These are phyloP conservation scores for Macaca nemestrina DNA, from an alignment of 2,113 vertebrate genomes.

Conservation along the genomic window DNA sequence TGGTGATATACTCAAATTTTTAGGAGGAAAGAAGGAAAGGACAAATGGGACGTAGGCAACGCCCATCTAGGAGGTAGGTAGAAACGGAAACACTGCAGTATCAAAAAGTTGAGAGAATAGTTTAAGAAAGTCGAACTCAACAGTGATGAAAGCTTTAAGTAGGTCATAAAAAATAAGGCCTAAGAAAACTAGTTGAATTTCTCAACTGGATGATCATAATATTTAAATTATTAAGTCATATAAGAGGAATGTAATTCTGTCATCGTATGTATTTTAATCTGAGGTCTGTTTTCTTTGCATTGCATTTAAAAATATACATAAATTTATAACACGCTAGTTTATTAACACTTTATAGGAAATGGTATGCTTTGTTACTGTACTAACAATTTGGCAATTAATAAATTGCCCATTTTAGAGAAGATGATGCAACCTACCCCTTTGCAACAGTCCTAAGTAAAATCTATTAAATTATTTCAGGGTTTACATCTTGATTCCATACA, in stretches of 20 bases:
- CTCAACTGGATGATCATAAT: background rate
- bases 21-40: background rate
- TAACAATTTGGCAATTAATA: conserved; percentile 2
- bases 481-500: conserved; percentile 59
- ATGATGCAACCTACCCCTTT: background rate
- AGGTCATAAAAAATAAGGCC: background rate
- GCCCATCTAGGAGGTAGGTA: background rate
- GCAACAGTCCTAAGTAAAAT: conserved; percentile 18
- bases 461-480: conserved; percentile 33
- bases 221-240: background rate
- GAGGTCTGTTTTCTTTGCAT: background rate
- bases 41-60: background rate
- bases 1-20: background rate
- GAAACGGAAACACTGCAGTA: background rate
- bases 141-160: background rate
- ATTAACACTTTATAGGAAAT: background rate
- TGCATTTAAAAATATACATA: conserved; percentile 1
- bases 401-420: background rate
- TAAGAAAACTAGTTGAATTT: background rate
- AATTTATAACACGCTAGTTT: background rate
- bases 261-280: background rate
- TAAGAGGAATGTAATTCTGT: background rate
- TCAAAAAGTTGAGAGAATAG: background rate
- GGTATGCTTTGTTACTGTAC: background rate
- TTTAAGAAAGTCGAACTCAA: background rate